A percentile compares a stretch with the other conserved stretches of the same genome.
Conservation (phyloP, 2,888 invertebrate genomes). For the Fissipunctia ypsillon region DNA sequence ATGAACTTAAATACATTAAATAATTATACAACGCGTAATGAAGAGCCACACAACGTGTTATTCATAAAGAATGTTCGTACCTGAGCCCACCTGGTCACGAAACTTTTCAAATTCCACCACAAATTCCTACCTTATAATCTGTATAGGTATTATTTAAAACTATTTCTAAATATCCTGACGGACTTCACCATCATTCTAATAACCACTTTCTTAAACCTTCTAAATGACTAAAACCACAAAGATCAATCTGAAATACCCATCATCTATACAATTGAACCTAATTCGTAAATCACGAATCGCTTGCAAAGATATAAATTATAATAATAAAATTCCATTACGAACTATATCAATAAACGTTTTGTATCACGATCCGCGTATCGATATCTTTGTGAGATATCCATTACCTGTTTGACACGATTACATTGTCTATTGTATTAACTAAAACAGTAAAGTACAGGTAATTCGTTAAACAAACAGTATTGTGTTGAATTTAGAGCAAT, state of each 20-base stretch:
- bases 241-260: constrained; percentile 45
- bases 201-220: constrained; percentile 50
- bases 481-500: constrained; percentile 44
- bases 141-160: constrained; percentile 15
- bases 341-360: constrained; percentile 74
- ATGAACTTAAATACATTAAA: background rate
- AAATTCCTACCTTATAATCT: background rate
- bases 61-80: background rate
- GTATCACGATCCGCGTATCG: constrained; percentile 67
- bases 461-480: constrained; percentile 47
- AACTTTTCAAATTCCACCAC: background rate
- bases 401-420: constrained; percentile 62
- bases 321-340: constrained; percentile 77
- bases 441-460: constrained; percentile 48
- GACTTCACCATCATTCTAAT: constrained; percentile 9
- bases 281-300: constrained; percentile 73
- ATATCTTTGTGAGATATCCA: constrained; percentile 64
- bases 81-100: background rate
- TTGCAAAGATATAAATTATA: constrained; percentile 74
- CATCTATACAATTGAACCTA: constrained; percentile 63
- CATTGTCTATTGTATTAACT: constrained; percentile 40
- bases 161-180: constrained; percentile 3
- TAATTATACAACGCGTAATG: background rate
- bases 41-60: no score
- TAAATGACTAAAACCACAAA: constrained; percentile 54